These are phyloP conservation scores for Andrena marginata DNA, from an alignment of 2,888 invertebrate species.

Conservation along the genomic window DNA sequence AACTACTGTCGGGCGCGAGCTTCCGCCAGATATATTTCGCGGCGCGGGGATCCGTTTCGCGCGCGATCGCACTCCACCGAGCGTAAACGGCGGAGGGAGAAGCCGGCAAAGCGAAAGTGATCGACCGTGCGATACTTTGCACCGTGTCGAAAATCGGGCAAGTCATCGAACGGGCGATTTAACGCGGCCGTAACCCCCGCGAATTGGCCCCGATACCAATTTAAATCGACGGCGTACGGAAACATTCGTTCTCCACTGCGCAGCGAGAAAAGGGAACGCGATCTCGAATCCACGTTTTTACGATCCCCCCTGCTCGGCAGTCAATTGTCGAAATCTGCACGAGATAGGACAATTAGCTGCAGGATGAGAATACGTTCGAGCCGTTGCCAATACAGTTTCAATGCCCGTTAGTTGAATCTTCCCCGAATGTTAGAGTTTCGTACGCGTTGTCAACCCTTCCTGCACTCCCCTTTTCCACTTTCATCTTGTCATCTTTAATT, in stretches of 20 bases:
- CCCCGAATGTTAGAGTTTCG: no score
- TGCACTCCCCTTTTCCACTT: no score
- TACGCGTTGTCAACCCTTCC: no score
- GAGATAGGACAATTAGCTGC: no score
- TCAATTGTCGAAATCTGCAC: no score
- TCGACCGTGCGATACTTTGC: constrained; percentile 4
- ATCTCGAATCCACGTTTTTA: neutral
- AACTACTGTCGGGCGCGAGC: constrained; percentile 35
- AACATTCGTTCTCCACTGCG: neutral
- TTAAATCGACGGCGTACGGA: constrained; percentile 9
- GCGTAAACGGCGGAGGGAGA: constrained; percentile 18
- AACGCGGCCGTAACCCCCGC: neutral
- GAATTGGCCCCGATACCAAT: constrained; percentile 26
- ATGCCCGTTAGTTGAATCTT: no score
- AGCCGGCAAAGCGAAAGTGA: constrained; percentile 21
- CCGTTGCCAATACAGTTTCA: no score
- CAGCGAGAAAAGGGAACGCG: neutral
- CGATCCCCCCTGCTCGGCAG: no score
- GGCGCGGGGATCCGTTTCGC: constrained; percentile 26
- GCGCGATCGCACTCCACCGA: neutral
- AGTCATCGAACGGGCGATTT: constrained; percentile 6
- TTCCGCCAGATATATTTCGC: constrained; percentile 40
- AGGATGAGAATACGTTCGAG: no score
- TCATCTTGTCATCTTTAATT: no score
- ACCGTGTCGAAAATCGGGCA: constrained; percentile 3